Base-by-base conservation (phyloP, 2,797 vertebrate species). In the Acanthurus leucopareius region DNA sequence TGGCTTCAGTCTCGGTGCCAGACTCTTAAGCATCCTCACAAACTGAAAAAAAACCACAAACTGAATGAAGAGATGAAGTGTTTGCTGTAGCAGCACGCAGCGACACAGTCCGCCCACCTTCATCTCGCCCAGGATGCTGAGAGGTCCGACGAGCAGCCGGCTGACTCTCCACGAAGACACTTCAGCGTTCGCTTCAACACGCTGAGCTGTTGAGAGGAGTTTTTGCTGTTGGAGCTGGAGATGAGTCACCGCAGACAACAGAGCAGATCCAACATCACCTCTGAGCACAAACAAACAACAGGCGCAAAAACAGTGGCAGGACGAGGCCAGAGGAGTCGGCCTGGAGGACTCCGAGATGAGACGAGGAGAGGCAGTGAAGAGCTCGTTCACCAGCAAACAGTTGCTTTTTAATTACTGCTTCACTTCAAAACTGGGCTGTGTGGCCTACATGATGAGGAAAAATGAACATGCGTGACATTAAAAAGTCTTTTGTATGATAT, bases 51-150 rank as follows among this genome's bases (percentile, higher is more conserved):
- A 48, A 69, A 56, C 69, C 69, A 56, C 28, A 79, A 63, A 69
- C 32, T 79, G 70, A 83, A 79, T 69, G 80, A 69, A 44, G 72
- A 84, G 73, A 85, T 70, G 51, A 62, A 69, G 45, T 19, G 57
- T 5, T 22, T 13, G 45, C 40, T 59, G 53, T 45, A 54, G 78
- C 83, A 48, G 76, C 66, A 80, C 25, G n/a, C 57, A 4, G 83
- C 53, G 40, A 69, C 77, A 74, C 77, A 13, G 74, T 79, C 78
- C 83, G 69, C 88, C 87, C 86, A 88, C 86, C 72, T 73, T 42
- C 63, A 42, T 76, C 80, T 80, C 75, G 19, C 66, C 58, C 25
- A 20, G 57, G 80, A 77, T 54, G 65, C 81, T 42, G 77, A 73
- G 81, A 69, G 79, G 64, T 80, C 80, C 35, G 49, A 69, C 73